Evolutionary conservation across 2,888 invertebrate genomes (phyloP), one percentile per base, ranked within the genome.

Genomic region (Pollenia labialis): DNA sequence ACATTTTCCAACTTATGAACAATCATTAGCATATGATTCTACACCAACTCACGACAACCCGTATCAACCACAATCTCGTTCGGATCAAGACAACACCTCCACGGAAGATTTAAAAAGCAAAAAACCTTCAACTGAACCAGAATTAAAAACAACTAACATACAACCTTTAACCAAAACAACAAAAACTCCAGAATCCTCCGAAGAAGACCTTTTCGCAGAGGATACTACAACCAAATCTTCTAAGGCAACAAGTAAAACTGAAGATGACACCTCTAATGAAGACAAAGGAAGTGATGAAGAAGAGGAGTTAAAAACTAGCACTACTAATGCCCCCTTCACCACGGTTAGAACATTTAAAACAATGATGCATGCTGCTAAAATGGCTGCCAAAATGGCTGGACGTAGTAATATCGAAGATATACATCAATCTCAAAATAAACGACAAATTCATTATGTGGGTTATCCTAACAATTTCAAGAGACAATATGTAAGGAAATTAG

Each of bases 291-390:
- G 18, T 50, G 68, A 46, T n/a, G n/a, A 32, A 18, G 46, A 46
- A 52, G 44, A 8, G n/a, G 60, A 60, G 18, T 11, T 14, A 40
- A 54, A 1, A 0, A 23, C 23, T 2, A 64, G 11, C 14, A 32
- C 66, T 1, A 79, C 66, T 12, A 52, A 40, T 16, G 8, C 6
- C 1, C 74, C 79, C 0, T 42, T 18, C 12, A 58, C 71, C 7
- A 58, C 77, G 16, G 18, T 23, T 16, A 32, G 32, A 18, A 12
- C 48, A 46, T 85, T 85, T 23, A 68, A 75, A 18, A 75, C 84
- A 48, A 52, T 79, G 10, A n/a, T 85, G n/a, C 68, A 85, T 74
- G 60, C 60, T 4, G 84, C 84, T 12, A 74, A 77, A 80, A 74
- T 74, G 12, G 54, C 18, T 12, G 62, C 71, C 11, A 58, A 32